Evolutionary conservation across 2,888 invertebrate genomes (phyloP).

Genomic region (Automeris io): DNA sequence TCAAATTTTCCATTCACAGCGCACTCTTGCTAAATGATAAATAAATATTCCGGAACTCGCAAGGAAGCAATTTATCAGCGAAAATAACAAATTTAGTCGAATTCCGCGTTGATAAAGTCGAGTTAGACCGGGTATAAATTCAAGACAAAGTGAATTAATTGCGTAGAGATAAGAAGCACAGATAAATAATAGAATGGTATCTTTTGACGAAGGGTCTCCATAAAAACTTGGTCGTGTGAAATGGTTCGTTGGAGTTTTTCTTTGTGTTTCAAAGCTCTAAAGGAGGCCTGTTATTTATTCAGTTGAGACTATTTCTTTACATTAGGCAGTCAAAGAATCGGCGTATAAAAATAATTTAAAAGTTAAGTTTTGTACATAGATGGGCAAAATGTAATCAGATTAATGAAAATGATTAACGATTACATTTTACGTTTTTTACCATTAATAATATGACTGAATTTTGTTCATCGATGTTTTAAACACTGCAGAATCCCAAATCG

Average conservation of each 20-base stretch:
- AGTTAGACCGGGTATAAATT: conserved; percentile 30
- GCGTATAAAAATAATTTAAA: too few relatives aligned
- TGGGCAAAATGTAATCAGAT: too few relatives aligned
- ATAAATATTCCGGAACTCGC: conserved; percentile 6
- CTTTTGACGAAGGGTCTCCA: conserved; percentile 6
- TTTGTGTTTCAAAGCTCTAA: not conserved
- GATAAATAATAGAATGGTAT: conserved; percentile 35
- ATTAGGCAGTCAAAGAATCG: too few relatives aligned
- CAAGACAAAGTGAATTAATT: conserved; percentile 46
- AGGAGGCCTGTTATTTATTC: not conserved
- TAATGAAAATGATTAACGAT: too few relatives aligned
- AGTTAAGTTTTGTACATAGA: too few relatives aligned
- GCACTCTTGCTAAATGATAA: conserved; percentile 3
- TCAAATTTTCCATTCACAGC: not conserved
- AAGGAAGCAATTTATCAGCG: conserved; percentile 10
- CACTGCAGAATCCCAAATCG: too few relatives aligned
- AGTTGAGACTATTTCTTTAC: not conserved
- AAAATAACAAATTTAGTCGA: conserved; percentile 31
- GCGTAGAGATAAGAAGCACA: conserved; percentile 37
- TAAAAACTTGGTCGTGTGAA: conserved; percentile 8
- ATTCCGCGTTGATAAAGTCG: conserved; percentile 38
- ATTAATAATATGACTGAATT: too few relatives aligned
- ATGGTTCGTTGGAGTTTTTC: conserved; percentile 1
- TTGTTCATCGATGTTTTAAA: too few relatives aligned
- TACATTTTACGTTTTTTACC: too few relatives aligned